Evolutionary conservation across 2,797 vertebrate species (phyloP), one percentile per base, ranked within the genome.

Genomic region (Sternarchorhynchus goeldii): DNA sequence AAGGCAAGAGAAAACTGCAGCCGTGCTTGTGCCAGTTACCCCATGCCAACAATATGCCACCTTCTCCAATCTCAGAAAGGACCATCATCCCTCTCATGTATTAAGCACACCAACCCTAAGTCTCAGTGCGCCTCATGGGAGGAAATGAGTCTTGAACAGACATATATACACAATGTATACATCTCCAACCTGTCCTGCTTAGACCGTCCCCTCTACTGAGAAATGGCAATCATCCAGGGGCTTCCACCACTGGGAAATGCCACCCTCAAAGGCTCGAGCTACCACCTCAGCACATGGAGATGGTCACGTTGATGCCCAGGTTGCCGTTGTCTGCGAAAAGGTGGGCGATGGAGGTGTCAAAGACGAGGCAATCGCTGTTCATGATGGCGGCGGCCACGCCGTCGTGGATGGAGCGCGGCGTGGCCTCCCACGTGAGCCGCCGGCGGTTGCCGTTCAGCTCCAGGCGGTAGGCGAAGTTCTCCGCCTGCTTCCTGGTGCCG

Each of bases 401-500:
- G 20, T 94, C 93, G 1, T 94, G 93, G 83, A 94, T 93, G 62
- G 93, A 94, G 83, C 93, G 93, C 0, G 93, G 93, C 36, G 93
- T 94, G 73, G 93, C 93, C 86, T 94, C 93, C 93, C 93, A 94
- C 17, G 93, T 94, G 45, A 94, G 93, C n/a, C 93, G 91, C 29
- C 93, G 91, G 0, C 93, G 91, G 88, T 91, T 91, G 31, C 93
- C 93, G 31, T 94, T 94, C 57, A 94, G 90, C 86, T 94, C 93
- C 39, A 94, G 90, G 29, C 93, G 92, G 81, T 94, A 94, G 73
- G 93, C 93, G 2, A 94, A 94, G 90, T 90, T 92, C 84, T 94
- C 93, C 0, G 93, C 93, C 86, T 94, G 93, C 78, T 94, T 93
- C 1, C 93, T 88, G 0, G 93, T 92, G 18, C 93, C 93, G n/a